Evolutionary conservation across 2,113 vertebrate genomes (phyloP), one percentile per base, ranked within the genome.

Genomic region (Calyptomena viridis): DNA sequence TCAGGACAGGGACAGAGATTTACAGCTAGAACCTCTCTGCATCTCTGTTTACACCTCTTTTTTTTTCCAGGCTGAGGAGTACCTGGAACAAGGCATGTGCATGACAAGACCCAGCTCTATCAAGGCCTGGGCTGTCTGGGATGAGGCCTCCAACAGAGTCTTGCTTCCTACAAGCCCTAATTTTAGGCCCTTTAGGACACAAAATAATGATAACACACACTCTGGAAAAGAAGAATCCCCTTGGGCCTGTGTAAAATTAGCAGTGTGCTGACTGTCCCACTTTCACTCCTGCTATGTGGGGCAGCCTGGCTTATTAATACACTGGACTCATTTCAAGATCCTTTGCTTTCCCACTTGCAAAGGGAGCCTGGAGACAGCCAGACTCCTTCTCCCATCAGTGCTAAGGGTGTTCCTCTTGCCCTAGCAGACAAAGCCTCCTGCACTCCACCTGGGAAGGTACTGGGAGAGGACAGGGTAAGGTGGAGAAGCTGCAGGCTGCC

Each of bases 241-340:
- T 24, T 80, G 85, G 85, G 85, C 60, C 60, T 21, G 33, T 88
- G 60, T 86, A 94, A 95, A 95, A 97, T 96, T 95, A 95, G 91
- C 93, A 77, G 68, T 8, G 55, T 80, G 93, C 91, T 71, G 71
- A 35, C 78, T 97, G 96, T 95, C 93, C 95, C 96, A 96, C 93
- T 96, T 96, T 95, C 1, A 0, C 63, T 94, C 22, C n/a, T 2
- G 67, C 44, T 95, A 97, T 94, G 68, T 97, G 95, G 95, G 94
- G 83, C 96, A 97, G 87, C 85, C 53, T 37, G 73, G 50, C 95
- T 94, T 89, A 89, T 92, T 88, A 95, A 96, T 81, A 93, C 64
- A 5, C 79, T 12, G 72, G 59, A 39, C 90, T 94, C 15, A 9
- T 88, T 94, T 85, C 44, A 6, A 62, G 47, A 85, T 42, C 58